Conservation (phyloP, 2,797 vertebrate genomes). For the Platalea minor region DNA sequence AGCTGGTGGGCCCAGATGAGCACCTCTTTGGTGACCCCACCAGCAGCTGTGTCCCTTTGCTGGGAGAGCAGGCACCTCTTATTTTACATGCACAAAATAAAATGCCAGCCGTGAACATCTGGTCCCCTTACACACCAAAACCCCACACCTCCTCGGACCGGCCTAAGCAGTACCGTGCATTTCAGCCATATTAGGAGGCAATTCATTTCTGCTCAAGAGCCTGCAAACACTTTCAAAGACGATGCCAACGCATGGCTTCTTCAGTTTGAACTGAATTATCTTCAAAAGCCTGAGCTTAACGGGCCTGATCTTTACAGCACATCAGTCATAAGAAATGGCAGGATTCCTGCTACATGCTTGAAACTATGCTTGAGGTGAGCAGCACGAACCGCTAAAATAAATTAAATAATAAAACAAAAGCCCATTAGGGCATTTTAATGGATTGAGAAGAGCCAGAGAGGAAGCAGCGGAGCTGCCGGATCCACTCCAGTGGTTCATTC, state of each 20-base stretch:
- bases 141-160: accelerated
- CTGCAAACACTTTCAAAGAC: neutral
- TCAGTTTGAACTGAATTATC: neutral
- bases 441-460: slow-evolving; percentile 56
- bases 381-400: slow-evolving; percentile 54
- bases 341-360: neutral
- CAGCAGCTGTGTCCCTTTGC: neutral
- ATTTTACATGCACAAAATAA: neutral
- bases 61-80: neutral
- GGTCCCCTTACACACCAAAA: neutral
- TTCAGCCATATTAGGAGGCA: neutral
- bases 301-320: neutral
- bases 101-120: neutral
- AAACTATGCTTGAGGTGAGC: slow-evolving; percentile 35
- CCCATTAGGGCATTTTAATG: slow-evolving; percentile 59
- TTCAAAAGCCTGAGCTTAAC: neutral
- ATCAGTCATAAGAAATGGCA: neutral
- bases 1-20: neutral
- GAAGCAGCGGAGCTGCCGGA: slow-evolving; percentile 44
- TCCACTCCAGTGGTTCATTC: slow-evolving; percentile 38
- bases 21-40: neutral
- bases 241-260: neutral
- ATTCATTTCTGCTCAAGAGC: neutral
- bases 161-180: neutral
- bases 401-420: slow-evolving; percentile 65